phyloP scores from a whole-genome alignment of 2,113 vertebrate genomes.

The Plotosus lineatus region DNA sequence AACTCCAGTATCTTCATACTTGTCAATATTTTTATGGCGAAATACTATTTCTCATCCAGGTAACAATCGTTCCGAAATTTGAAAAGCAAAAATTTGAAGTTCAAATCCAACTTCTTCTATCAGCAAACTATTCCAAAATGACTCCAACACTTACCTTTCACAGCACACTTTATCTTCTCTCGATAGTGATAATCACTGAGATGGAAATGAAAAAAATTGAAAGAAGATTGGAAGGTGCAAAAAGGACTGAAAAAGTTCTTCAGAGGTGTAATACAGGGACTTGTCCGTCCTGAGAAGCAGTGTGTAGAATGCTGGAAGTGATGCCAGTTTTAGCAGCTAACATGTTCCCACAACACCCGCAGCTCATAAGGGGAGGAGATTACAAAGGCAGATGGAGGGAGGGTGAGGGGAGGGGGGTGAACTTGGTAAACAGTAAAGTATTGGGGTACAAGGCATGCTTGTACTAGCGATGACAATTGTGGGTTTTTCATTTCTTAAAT shows the following conservation, averaged over 20 bases:
- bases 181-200: neutral
- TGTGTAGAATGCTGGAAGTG: conserved; percentile 25
- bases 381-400: conserved; percentile 37
- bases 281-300: conserved; percentile 29
- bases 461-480: neutral
- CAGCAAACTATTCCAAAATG: neutral
- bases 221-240: neutral
- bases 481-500: neutral
- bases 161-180: neutral
- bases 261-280: neutral
- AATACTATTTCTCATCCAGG: neutral
- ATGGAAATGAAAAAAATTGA: neutral
- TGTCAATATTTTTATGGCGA: neutral
- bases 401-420: conserved; percentile 3
- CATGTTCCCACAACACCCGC: conserved; percentile 60
- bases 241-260: neutral
- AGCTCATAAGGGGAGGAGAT: conserved; percentile 78
- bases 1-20: neutral
- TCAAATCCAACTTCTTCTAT: neutral
- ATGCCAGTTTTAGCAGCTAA: conserved; percentile 62
- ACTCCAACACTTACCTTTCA: conserved; percentile 1
- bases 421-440: conserved; percentile 22
- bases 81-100: neutral
- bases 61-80: neutral
- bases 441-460: neutral